These are phyloP conservation scores for Arrhamphus sclerolepis DNA, from an alignment of 2,797 vertebrate genomes.

Conservation along the genomic window DNA sequence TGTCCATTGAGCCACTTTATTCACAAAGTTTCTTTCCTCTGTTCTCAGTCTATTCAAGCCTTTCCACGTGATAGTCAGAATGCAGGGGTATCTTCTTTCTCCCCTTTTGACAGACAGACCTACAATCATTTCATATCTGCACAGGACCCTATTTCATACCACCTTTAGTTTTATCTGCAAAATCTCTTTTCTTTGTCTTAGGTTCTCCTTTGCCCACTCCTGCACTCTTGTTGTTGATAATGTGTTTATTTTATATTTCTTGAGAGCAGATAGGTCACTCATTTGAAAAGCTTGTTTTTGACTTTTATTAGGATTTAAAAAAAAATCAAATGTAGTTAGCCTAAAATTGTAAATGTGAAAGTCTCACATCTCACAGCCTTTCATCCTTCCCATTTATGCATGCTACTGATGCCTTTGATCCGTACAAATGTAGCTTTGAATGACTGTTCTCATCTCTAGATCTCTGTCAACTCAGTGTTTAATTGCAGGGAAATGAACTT, in stretches of 20 bases:
- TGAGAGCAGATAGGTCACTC: no score
- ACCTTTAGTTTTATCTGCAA: conserved; percentile 30
- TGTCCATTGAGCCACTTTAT: conserved; percentile 54
- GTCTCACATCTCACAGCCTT: conserved; percentile 41
- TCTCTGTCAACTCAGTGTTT: conserved; percentile 30
- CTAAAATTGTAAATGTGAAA: conserved; percentile 46
- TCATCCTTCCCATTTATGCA: conserved; percentile 53
- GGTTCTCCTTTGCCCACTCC: conserved; percentile 3
- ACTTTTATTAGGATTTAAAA: conserved; percentile 45
- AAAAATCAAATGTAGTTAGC: conserved; percentile 30
- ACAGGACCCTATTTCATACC: conserved; percentile 46
- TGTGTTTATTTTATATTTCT: not conserved
- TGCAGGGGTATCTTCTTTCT: conserved; percentile 24
- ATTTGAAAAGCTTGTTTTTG: conserved; percentile 25
- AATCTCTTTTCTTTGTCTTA: conserved; percentile 10
- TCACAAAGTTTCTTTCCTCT: conserved; percentile 40
- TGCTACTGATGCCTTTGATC: conserved; percentile 57
- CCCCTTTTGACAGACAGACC: conserved; percentile 14
- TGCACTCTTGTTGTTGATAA: conserved; percentile 10
- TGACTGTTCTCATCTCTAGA: conserved; percentile 25
- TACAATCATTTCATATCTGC: conserved; percentile 50
- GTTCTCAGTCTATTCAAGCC: conserved; percentile 16
- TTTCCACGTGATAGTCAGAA: conserved; percentile 26
- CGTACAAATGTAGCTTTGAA: conserved; percentile 26
- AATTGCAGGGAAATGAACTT: conserved; percentile 17